phyloP scores from a whole-genome alignment of 2,113 vertebrate species.

The Tragelaphus scriptus region DNA sequence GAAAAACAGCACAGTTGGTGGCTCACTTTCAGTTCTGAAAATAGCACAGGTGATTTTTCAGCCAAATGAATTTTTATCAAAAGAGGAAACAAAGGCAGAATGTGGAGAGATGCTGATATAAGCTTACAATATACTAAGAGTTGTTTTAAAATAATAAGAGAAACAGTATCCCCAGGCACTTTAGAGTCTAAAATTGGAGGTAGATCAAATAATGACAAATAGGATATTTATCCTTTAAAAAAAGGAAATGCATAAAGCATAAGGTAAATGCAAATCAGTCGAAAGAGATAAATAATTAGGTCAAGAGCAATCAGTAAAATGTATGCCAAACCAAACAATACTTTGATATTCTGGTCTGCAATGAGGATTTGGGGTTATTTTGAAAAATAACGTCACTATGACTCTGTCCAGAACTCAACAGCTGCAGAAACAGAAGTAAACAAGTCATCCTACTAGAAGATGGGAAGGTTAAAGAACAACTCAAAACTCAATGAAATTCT shows the following conservation, averaged over 20 bases:
- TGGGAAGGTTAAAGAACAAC: slow-evolving; percentile 20
- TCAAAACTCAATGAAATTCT: not conserved
- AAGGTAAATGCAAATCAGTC: not conserved
- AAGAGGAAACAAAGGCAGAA: slow-evolving; percentile 25
- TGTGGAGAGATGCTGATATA: not conserved
- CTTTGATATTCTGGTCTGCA: slow-evolving; percentile 39
- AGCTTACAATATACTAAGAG: not conserved
- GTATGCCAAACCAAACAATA: slow-evolving; percentile 20
- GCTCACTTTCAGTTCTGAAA: slow-evolving; percentile 37
- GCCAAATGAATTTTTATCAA: slow-evolving; percentile 34
- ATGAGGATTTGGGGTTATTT: slow-evolving; percentile 37
- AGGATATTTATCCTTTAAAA: not conserved
- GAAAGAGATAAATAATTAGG: slow-evolving; percentile 29
- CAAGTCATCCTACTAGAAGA: slow-evolving; percentile 21
- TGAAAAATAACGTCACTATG: slow-evolving; percentile 35
- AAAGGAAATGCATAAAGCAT: not conserved
- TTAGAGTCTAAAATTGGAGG: not conserved
- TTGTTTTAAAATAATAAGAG: slow-evolving; percentile 21
- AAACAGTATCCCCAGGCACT: not conserved
- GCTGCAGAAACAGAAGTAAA: slow-evolving; percentile 66
- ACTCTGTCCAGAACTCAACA: slow-evolving; percentile 53
- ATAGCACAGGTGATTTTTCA: slow-evolving; percentile 34
- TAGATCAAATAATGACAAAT: not conserved
- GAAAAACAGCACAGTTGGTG: not conserved
- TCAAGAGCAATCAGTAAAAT: slow-evolving; percentile 23